Evolutionary conservation across 2,113 vertebrate genomes (phyloP).

Genomic region (Pitta sordida): DNA sequence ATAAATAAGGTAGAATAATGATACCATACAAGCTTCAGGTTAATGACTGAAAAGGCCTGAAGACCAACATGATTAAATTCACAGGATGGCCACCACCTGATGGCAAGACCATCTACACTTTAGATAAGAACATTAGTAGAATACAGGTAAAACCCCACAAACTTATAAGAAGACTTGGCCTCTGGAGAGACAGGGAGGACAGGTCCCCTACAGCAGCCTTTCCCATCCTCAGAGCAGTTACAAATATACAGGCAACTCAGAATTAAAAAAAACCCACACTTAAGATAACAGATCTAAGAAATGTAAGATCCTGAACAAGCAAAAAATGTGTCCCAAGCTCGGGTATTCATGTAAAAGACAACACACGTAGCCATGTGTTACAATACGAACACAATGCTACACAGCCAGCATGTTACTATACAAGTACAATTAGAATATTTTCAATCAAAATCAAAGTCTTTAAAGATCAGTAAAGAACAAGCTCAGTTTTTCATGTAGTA

Average conservation of each 20-base stretch:
- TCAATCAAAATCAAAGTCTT: neutral
- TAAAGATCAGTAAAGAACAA: neutral
- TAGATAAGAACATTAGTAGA: neutral
- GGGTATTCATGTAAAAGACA: neutral
- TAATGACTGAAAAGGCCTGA: neutral
- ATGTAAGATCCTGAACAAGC: neutral
- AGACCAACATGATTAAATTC: neutral
- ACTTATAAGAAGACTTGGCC: neutral
- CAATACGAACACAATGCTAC: neutral
- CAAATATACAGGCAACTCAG: neutral
- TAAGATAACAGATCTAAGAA: neutral
- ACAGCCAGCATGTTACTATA: neutral
- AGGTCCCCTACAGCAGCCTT: neutral
- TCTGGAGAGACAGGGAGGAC: neutral
- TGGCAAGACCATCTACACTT: neutral
- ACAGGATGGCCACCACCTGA: neutral
- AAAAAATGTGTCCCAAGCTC: neutral
- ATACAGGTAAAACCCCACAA: rapidly evolving
- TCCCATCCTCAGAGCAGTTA: neutral
- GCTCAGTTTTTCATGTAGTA: neutral
- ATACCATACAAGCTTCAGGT: neutral
- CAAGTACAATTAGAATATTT: neutral
- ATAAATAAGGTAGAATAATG: neutral
- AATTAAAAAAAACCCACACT: neutral
- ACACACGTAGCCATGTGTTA: neutral